A percentile compares a stretch with the other conserved stretches of the same genome.
phyloP scores from a whole-genome alignment of 2,797 vertebrate species.

The Sebastes glaucus region DNA sequence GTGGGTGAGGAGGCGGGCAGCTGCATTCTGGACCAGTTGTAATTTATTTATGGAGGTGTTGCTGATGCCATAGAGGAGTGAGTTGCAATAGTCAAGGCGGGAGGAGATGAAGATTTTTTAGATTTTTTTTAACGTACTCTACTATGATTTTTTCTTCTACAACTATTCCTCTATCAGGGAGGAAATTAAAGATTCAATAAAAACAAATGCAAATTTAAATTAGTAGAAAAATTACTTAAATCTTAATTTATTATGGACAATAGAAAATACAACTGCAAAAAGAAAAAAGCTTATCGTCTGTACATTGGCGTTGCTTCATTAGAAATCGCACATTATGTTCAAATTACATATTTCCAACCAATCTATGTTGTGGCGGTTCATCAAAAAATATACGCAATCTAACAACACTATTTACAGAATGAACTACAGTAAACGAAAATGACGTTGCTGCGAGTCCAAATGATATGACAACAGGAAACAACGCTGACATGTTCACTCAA shows the following conservation, averaged over 20 bases:
- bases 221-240: slow-evolving; percentile 82
- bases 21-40: no score
- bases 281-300: slow-evolving; percentile 81
- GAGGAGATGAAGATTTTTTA: no score
- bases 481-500: background rate
- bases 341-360: slow-evolving; percentile 50
- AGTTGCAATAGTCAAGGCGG: no score
- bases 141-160: no score
- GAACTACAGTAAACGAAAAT: slow-evolving; percentile 32
- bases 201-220: background rate
- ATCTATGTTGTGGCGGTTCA: slow-evolving; percentile 50
- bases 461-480: slow-evolving; percentile 3
- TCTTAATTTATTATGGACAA: slow-evolving; percentile 90
- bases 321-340: slow-evolving; percentile 70
- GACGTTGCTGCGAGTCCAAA: background rate
- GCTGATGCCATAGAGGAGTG: no score
- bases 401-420: slow-evolving; percentile 78
- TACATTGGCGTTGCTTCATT: slow-evolving; percentile 81
- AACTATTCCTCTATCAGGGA: background rate
- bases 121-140: no score
- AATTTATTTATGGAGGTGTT: no score
- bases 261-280: slow-evolving; percentile 88
- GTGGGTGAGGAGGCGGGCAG: no score
- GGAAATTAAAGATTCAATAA: background rate
- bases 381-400: slow-evolving; percentile 79